Evolutionary conservation across 2,888 invertebrate genomes (phyloP).

Genomic region (Euzophera pinguis): DNA sequence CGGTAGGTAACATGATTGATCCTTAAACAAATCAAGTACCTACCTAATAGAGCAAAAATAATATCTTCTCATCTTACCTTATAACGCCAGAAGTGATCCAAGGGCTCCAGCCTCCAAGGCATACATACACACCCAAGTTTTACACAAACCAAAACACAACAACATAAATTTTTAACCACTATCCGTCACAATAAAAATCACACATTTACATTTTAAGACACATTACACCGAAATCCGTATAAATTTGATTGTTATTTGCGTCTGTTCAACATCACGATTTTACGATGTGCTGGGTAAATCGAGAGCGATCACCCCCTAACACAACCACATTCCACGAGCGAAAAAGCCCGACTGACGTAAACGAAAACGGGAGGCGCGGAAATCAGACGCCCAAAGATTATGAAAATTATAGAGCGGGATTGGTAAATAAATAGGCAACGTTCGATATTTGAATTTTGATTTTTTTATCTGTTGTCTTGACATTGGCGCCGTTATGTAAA

Average conservation of each 20-base stretch:
- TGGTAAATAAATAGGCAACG: neutral
- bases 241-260: neutral
- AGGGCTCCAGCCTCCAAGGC: too few species aligned
- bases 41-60: too few species aligned
- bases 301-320: neutral
- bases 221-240: conserved; percentile 1
- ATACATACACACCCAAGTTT: neutral
- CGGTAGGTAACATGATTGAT: too few species aligned
- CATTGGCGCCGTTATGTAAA: neutral
- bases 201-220: neutral
- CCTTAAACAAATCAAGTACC: too few species aligned
- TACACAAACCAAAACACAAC: conserved; percentile 8
- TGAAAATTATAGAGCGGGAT: neutral
- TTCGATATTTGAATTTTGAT: neutral
- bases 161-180: conserved; percentile 5
- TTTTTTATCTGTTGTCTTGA: neutral
- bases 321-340: neutral
- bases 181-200: conserved; percentile 5
- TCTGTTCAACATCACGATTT: conserved; percentile 5
- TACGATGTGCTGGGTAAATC: neutral
- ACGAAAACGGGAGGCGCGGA: neutral
- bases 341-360: neutral
- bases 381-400: conserved; percentile 1
- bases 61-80: too few species aligned
- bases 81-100: too few species aligned